Evolutionary conservation across 1,140 invertebrate genomes (phyloP).

Genomic region (Bombus ignitus): DNA sequence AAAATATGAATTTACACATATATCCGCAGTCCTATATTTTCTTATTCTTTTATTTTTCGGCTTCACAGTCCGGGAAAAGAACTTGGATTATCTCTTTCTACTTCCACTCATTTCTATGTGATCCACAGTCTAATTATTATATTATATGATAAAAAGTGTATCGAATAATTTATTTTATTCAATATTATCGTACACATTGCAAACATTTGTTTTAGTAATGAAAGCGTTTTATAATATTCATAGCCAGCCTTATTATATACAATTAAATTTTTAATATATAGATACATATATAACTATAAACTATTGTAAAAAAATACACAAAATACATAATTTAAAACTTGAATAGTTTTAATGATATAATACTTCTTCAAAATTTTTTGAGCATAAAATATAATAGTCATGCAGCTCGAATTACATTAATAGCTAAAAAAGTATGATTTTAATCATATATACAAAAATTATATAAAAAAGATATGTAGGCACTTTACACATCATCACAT

Average conservation of each 20-base stretch:
- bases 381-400: slow-evolving; percentile 39
- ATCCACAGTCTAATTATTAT: no score
- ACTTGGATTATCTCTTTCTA: no score
- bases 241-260: not conserved
- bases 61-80: no score
- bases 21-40: no score
- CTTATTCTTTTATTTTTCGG: no score
- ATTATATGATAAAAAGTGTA: not conserved
- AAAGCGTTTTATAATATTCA: not conserved
- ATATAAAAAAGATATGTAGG: slow-evolving; percentile 43
- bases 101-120: no score
- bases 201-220: not conserved
- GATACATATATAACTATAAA: slow-evolving; percentile 14
- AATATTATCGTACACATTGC: slow-evolving; percentile 10
- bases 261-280: slow-evolving; percentile 1
- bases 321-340: slow-evolving; percentile 29
- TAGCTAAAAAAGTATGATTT: not conserved
- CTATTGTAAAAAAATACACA: slow-evolving; percentile 32
- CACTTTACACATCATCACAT: slow-evolving; percentile 42
- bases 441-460: slow-evolving; percentile 46
- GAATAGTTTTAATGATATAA: slow-evolving; percentile 31
- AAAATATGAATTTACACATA: no score
- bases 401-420: slow-evolving; percentile 27
- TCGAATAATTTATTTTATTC: slow-evolving; percentile 29
- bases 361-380: slow-evolving; percentile 43